Percentiles rank a stretch among this genome's conserved stretches.
Evolutionary conservation across 1,140 invertebrate genomes (phyloP).

Genomic region (Sitodiplosis mosellana): DNA sequence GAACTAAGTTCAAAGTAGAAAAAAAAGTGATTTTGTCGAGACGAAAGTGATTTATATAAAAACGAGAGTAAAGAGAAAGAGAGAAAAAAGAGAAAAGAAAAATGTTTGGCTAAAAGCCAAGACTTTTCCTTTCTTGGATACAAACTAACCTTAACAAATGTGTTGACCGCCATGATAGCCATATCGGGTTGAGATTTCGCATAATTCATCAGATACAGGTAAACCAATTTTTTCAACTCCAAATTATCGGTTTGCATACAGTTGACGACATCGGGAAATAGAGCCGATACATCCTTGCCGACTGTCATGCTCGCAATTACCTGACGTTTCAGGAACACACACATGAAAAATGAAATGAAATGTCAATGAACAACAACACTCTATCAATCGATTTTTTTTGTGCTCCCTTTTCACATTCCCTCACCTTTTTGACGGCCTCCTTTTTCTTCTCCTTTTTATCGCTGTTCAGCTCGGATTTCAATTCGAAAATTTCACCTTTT

Average conservation of each 20-base stretch:
- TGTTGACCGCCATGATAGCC: slow-evolving; percentile 99
- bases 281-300: slow-evolving; percentile 84
- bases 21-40: not conserved
- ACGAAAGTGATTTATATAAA: not conserved
- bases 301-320: slow-evolving; percentile 99
- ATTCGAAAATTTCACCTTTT: slow-evolving; percentile 97
- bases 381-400: not conserved
- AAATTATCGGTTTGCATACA: slow-evolving; percentile 99
- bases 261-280: slow-evolving; percentile 99
- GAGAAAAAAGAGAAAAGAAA: not conserved
- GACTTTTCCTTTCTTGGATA: too few relatives aligned
- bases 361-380: not conserved
- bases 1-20: too few relatives aligned
- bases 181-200: slow-evolving; percentile 99
- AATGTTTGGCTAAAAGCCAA: not conserved
- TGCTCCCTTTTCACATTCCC: slow-evolving; percentile 4
- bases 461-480: slow-evolving; percentile 97
- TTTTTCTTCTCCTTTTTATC: slow-evolving; percentile 99
- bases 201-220: slow-evolving; percentile 99
- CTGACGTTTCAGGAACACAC: slow-evolving; percentile 25
- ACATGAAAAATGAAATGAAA: slow-evolving; percentile 8
- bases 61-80: not conserved
- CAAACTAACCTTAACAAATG: slow-evolving; percentile 86
- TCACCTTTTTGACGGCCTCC: slow-evolving; percentile 96
- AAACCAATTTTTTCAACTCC: slow-evolving; percentile 98